phyloP scores from a whole-genome alignment of 2,113 vertebrate species.

The Hemiprocne comata region DNA sequence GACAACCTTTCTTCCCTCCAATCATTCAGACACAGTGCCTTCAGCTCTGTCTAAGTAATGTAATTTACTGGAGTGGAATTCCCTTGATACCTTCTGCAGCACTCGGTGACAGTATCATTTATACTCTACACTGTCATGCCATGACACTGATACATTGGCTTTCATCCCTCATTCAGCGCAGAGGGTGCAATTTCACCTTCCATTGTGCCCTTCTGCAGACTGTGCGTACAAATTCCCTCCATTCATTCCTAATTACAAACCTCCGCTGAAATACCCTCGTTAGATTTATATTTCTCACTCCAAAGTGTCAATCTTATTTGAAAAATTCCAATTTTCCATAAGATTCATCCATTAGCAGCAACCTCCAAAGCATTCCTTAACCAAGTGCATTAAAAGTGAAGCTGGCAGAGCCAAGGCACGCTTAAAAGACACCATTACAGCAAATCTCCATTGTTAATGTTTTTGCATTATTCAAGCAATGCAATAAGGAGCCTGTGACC shows the following conservation, averaged over 20 bases:
- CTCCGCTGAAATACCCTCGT: conserved; percentile 74
- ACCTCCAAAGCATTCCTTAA: conserved; percentile 76
- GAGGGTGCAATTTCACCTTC: conserved; percentile 79
- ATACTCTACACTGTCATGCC: conserved; percentile 76
- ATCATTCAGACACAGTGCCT: conserved; percentile 80
- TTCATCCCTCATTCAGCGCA: conserved; percentile 72
- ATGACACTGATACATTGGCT: conserved; percentile 79
- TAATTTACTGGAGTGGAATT: conserved; percentile 85
- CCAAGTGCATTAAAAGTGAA: conserved; percentile 58
- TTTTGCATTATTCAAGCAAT: conserved; percentile 58
- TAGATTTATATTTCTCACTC: conserved; percentile 75
- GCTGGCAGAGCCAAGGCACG: conserved; percentile 50
- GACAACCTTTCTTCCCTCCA: conserved; percentile 74
- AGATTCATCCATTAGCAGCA: conserved; percentile 78
- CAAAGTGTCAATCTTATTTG: conserved; percentile 76
- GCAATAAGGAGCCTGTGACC: conserved; percentile 12
- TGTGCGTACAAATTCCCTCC: conserved; percentile 71
- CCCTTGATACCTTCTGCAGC: conserved; percentile 77
- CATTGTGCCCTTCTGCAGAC: conserved; percentile 69
- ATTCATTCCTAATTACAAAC: conserved; percentile 81
- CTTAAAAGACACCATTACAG: conserved; percentile 74
- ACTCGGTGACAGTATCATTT: conserved; percentile 84
- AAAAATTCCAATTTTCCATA: conserved; percentile 72
- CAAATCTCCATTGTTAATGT: conserved; percentile 74
- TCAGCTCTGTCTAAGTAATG: conserved; percentile 85